Evolutionary conservation across 2,888 invertebrate genomes (phyloP).

Genomic region (Volucella bombylans): DNA sequence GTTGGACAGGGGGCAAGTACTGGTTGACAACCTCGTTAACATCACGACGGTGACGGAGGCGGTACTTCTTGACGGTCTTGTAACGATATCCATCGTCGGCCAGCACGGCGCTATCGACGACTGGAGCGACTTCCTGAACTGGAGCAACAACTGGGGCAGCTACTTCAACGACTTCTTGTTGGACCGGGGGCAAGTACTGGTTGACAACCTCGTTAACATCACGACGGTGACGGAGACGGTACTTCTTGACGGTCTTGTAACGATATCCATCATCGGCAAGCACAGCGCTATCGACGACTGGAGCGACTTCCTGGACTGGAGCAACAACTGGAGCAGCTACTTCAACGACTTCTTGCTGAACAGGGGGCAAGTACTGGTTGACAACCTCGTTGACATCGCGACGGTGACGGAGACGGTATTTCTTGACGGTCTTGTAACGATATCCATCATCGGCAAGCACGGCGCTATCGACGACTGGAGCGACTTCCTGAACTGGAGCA

Average conservation of each 20-base stretch:
- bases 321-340: slow-evolving; percentile 21
- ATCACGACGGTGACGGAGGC: slow-evolving; percentile 74
- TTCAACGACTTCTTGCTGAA: slow-evolving; percentile 49
- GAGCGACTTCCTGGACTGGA: slow-evolving; percentile 18
- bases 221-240: slow-evolving; percentile 70
- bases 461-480: slow-evolving; percentile 35
- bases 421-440: slow-evolving; percentile 80
- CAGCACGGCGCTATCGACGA: slow-evolving; percentile 37
- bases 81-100: slow-evolving; percentile 68
- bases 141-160: slow-evolving; percentile 30
- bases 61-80: slow-evolving; percentile 52
- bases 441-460: slow-evolving; percentile 78
- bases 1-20: slow-evolving; percentile 75
- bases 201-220: slow-evolving; percentile 76
- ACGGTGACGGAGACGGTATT: slow-evolving; percentile 70
- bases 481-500: slow-evolving; percentile 43
- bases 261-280: slow-evolving; percentile 75
- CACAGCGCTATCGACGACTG: slow-evolving; percentile 25
- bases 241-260: slow-evolving; percentile 77
- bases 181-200: slow-evolving; percentile 75
- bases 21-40: slow-evolving; percentile 76
- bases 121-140: slow-evolving; percentile 47
- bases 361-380: slow-evolving; percentile 75
- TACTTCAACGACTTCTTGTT: slow-evolving; percentile 46
- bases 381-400: slow-evolving; percentile 78